Conservation (phyloP, 2,797 vertebrate genomes). For the Oreonectes daqikongensis region DNA sequence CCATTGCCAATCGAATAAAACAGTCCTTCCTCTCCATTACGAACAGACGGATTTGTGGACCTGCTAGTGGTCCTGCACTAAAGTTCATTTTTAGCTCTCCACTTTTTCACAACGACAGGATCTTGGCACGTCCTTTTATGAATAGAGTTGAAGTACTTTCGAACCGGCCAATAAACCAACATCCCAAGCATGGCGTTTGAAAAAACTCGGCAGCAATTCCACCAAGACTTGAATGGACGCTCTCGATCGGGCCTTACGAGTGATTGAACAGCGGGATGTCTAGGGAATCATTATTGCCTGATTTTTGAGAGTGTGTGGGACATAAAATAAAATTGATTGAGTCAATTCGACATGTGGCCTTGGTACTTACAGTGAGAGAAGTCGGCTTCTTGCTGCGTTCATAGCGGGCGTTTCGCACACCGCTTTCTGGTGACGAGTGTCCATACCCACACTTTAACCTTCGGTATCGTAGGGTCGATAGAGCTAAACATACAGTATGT, state of each 20-base stretch:
- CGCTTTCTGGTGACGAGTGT: neutral
- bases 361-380: slow-evolving; percentile 45
- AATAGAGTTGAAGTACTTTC: slow-evolving; percentile 53
- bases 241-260: slow-evolving; percentile 3
- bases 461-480: neutral
- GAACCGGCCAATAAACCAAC: slow-evolving; percentile 49
- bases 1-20: slow-evolving; percentile 17
- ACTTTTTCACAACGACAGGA: slow-evolving; percentile 57
- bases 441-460: neutral
- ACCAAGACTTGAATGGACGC: slow-evolving; percentile 31
- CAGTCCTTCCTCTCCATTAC: slow-evolving; percentile 37
- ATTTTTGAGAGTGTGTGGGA: slow-evolving; percentile 47
- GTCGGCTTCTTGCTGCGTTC: slow-evolving; percentile 41
- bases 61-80: slow-evolving; percentile 44
- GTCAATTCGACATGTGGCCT: slow-evolving; percentile 30
- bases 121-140: slow-evolving; percentile 53
- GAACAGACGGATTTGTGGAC: slow-evolving; percentile 48
- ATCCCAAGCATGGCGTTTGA: slow-evolving; percentile 34
- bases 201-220: slow-evolving; percentile 17
- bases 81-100: slow-evolving; percentile 57
- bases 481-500: neutral
- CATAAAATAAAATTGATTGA: slow-evolving; percentile 56
- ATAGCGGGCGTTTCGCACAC: neutral
- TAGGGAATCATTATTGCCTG: slow-evolving; percentile 50
- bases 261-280: slow-evolving; percentile 36